Percentiles rank a stretch among this genome's conserved stretches.
phyloP scores from a whole-genome alignment of 23 tunicate genomes.

The Botrylloides violaceus region DNA sequence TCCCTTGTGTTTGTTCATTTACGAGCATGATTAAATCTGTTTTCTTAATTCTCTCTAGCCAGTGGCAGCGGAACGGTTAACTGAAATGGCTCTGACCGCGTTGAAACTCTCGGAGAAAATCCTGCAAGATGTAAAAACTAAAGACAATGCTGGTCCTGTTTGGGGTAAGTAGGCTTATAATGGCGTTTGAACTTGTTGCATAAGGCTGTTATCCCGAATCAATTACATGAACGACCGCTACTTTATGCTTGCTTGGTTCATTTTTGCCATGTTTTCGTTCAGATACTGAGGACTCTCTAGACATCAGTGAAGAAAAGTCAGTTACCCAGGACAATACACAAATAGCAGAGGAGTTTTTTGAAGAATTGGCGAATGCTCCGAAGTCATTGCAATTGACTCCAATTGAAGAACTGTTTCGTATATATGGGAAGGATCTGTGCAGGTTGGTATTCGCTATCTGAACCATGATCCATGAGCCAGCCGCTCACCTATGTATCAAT shows the following conservation, averaged over 20 bases:
- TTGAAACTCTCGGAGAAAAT: conserved; percentile 20
- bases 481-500: no score
- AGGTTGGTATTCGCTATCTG: no score
- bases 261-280: no score
- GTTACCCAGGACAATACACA: background rate
- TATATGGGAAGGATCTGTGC: conserved; percentile 55
- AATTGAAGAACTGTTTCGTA: conserved; percentile 80
- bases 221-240: background rate
- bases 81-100: conserved; percentile 23
- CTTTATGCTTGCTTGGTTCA: no score
- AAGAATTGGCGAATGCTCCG: background rate
- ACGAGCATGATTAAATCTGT: no score
- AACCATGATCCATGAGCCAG: no score
- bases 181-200: no score
- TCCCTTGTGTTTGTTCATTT: no score
- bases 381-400: conserved; percentile 28
- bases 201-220: background rate
- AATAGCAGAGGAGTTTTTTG: conserved; percentile 13
- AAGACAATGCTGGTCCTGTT: background rate
- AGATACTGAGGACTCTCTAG: no score
- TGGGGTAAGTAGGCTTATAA: no score
- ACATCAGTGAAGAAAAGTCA: background rate
- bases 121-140: conserved; percentile 18
- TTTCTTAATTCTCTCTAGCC: background rate
- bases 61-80: conserved; percentile 10